Evolutionary conservation across 2,888 invertebrate genomes (phyloP), one percentile per base, ranked within the genome.

Genomic region (Hoplodrina blanda): DNA sequence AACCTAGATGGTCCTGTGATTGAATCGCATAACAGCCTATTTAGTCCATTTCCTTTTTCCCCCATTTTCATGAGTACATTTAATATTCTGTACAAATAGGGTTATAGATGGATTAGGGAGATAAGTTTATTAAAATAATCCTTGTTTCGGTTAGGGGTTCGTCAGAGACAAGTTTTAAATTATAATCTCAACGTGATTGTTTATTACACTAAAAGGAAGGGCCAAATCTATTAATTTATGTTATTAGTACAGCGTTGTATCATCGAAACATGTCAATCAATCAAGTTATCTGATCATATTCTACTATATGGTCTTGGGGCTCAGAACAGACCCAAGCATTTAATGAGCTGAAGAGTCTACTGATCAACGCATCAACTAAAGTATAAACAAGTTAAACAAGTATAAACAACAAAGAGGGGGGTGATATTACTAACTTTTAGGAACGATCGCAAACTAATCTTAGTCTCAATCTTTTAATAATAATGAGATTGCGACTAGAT

Each of bases 11-110:
- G 87, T 84, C 83, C 88, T 85, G 87, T 92, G 94, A 95, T 95
- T 95, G 93, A 94, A 94, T 94, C 91, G 87, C 89, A 90, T 91
- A 90, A 91, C 90, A 91, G 89, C 85, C 88, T 91, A 91, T 91
- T 92, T 90, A 91, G 86, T 89, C 85, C 80, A 90, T 92, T 93
- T 91, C 89, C 90, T 84, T 85, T 87, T 87, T 81, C 81, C 80
- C 78, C 60, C 49, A 30, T 73, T 83, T 80, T 74, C 72, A 70
- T 81, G 64, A 72, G 62, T 76, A 77, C 67, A 73, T 76, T 63
- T 69, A 69, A 54, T 75, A 77, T 77, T 64, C 60, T 54, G 55
- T 50, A 63, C 55, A 76, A 67, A 79, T 67, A 41, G 20, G 19
- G 20, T 57, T 71, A 53, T 56, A 69, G 46, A 70, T 62, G 25